phyloP scores from a whole-genome alignment of 1,140 invertebrate genomes.

The Ptiloglossa arizonensis region DNA sequence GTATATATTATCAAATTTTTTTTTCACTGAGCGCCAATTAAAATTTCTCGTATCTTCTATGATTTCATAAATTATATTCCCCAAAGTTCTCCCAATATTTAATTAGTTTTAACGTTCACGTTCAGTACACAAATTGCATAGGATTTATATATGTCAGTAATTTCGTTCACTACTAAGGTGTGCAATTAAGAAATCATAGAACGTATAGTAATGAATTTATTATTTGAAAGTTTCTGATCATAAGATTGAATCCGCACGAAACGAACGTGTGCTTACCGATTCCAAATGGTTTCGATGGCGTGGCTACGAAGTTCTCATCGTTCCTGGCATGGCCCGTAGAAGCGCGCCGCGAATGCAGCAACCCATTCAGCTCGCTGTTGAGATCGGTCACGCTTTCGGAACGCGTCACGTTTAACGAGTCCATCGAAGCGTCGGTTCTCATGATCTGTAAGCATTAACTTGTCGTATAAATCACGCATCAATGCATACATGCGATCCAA shows the following conservation, averaged over 20 bases:
- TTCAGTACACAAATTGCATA: not conserved
- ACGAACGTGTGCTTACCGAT: slow-evolving; percentile 85
- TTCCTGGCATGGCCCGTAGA: slow-evolving; percentile 80
- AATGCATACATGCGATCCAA: too few relatives aligned
- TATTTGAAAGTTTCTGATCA: not conserved
- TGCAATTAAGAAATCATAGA: slow-evolving; percentile 65
- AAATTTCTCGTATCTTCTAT: slow-evolving; percentile 47
- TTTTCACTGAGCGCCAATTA: not conserved
- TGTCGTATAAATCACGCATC: not conserved
- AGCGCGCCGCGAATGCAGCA: slow-evolving; percentile 74
- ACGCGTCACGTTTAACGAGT: slow-evolving; percentile 87
- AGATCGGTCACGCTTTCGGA: slow-evolving; percentile 93
- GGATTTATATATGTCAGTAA: not conserved
- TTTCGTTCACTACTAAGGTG: not conserved
- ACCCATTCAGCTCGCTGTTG: slow-evolving; percentile 80
- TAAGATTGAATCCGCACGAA: slow-evolving; percentile 28
- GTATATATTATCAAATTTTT: not conserved
- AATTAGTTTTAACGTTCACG: not conserved
- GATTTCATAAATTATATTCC: slow-evolving; percentile 52
- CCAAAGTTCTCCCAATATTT: not conserved
- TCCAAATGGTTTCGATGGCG: slow-evolving; percentile 88
- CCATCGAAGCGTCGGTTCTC: slow-evolving; percentile 89
- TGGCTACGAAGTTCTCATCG: slow-evolving; percentile 80
- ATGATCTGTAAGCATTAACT: slow-evolving; percentile 84
- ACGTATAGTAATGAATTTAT: slow-evolving; percentile 34